Conservation (phyloP, 2,797 vertebrate genomes). For the Siniperca obscura region DNA sequence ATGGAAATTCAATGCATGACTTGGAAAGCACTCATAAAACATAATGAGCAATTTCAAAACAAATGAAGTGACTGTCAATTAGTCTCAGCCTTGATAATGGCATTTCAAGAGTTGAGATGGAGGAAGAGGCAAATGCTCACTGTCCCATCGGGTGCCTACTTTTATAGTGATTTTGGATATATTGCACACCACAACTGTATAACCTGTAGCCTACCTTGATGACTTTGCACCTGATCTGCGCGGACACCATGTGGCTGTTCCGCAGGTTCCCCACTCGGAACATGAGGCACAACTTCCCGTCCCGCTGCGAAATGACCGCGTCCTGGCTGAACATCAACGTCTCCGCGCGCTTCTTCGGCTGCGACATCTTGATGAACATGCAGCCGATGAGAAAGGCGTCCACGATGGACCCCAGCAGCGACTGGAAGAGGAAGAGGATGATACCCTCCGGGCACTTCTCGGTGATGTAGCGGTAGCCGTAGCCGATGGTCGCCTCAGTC, state of each 20-base stretch:
- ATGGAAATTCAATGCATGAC: slow-evolving; percentile 64
- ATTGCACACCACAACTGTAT: background rate
- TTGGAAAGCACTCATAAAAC: slow-evolving; percentile 56
- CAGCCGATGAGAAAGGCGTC: slow-evolving; percentile 94
- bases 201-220: slow-evolving; percentile 87
- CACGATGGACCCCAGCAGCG: slow-evolving; percentile 91
- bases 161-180: too few species aligned
- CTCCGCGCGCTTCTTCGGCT: slow-evolving; percentile 94
- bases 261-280: slow-evolving; percentile 93
- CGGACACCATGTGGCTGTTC: slow-evolving; percentile 96
- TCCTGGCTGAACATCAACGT: slow-evolving; percentile 94
- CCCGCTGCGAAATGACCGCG: slow-evolving; percentile 91
- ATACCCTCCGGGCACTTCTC: slow-evolving; percentile 94
- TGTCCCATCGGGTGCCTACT: slow-evolving; percentile 18
- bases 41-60: slow-evolving; percentile 56
- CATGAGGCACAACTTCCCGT: slow-evolving; percentile 93
- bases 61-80: slow-evolving; percentile 46
- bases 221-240: slow-evolving; percentile 94
- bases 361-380: slow-evolving; percentile 98
- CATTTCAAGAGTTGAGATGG: slow-evolving; percentile 15
- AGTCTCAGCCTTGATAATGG: slow-evolving; percentile 11
- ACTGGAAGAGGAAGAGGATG: slow-evolving; percentile 93
- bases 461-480: slow-evolving; percentile 92
- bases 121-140: background rate
- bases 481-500: slow-evolving; percentile 93